Evolutionary conservation across 2,888 invertebrate genomes (phyloP), one percentile per base, ranked within the genome.

Genomic region (Thera obeliscata): DNA sequence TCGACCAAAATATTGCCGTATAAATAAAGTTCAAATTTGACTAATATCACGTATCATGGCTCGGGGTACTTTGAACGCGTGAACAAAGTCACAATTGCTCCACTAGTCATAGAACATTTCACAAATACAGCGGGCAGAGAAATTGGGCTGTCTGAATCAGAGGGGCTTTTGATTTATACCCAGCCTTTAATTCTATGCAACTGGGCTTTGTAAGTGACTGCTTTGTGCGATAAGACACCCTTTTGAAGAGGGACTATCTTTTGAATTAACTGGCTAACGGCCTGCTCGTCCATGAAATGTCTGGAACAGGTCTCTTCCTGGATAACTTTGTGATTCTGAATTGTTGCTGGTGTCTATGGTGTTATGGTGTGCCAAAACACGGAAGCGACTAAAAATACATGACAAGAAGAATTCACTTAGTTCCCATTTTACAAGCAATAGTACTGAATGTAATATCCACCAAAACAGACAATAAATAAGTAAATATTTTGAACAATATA

Each of bases 181-280:
- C 7, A 56, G 56, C 43, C 56, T 41, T 56, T 41, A 58, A 48
- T 48, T 48, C 48, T 33, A 48, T 35, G 48, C 57, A 58, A 33
- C 12, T 22, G 11, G n/a, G n/a, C 22, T 11, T 35, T 58, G 57
- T 3, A 48, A n/a, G 36, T 41, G 56, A 58, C 57, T 11, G 57
- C 9, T 48, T n/a, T 22, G 48, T 41, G 56, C 41, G 56, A 48
- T 58, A 58, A 22, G 56, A 43, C 11, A 9, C 12, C 9, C 22
- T n/a, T 43, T 43, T 41, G 9, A 22, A 9, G 8, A 33, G 3
- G 56, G 8, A 12, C 7, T 57, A 33, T 33, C 56, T 57, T 43
- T 57, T 57, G 43, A 43, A 3, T 9, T 46, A 22, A 8, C 8
- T 43, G 57, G 46, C 4, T 9, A 46, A 9, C 8, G 9, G 57